Conservation (phyloP, 2,113 vertebrate genomes). For the Suncus etruscus region DNA sequence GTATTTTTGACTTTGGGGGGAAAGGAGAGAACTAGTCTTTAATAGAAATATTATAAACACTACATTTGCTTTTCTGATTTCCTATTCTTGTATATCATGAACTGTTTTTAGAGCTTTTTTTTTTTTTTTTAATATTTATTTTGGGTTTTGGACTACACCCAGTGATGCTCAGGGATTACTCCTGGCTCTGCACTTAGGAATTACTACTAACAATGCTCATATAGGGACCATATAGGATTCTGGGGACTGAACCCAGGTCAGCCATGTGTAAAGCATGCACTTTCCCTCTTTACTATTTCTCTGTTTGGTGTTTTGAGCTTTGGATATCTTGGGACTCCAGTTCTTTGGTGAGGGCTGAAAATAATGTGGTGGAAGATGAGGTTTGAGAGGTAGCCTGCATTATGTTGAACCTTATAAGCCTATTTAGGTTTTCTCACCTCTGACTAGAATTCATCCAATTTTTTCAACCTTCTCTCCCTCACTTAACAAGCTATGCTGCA, state of each 20-base stretch:
- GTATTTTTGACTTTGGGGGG: neutral
- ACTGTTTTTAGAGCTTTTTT: neutral
- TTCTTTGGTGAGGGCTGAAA: constrained; percentile 48
- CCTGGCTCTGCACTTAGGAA: no score
- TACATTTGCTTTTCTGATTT: constrained; percentile 52
- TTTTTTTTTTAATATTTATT: no score
- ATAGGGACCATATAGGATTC: no score
- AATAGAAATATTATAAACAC: constrained; percentile 22
- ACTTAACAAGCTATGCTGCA: constrained; percentile 3
- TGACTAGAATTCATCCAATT: constrained; percentile 25
- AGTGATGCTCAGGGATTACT: no score
- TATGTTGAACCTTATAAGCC: neutral
- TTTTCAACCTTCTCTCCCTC: neutral
- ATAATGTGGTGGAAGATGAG: constrained; percentile 2
- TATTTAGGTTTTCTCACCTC: neutral
- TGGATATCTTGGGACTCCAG: neutral
- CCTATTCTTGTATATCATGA: constrained; percentile 28
- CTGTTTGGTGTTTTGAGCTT: no score
- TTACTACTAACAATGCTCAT: no score
- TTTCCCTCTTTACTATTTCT: no score
- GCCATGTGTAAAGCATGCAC: no score
- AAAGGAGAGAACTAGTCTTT: neutral
- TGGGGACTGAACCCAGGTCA: no score
- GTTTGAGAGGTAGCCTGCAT: neutral
- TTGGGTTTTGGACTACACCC: no score